A percentile compares a stretch with the other conserved stretches of the same genome.
phyloP scores from a whole-genome alignment of 2,888 invertebrate genomes.

The Tineola bisselliella region DNA sequence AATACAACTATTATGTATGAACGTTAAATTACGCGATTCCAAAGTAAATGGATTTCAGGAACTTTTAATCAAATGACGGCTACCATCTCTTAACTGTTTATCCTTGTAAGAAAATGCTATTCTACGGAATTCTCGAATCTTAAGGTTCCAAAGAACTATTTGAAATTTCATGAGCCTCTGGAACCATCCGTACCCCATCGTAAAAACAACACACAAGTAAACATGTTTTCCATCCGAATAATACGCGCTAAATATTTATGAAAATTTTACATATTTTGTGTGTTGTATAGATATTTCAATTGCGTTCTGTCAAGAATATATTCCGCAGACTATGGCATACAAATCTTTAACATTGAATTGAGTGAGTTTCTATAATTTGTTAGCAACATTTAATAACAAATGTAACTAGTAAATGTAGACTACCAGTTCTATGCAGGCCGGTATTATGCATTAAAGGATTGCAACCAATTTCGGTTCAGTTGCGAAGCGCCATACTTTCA shows the following conservation, averaged over 20 bases:
- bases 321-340: no score
- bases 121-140: no score
- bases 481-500: conserved; percentile 42
- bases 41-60: no score
- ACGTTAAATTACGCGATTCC: no score
- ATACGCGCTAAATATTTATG: not conserved
- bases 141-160: not conserved
- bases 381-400: not conserved
- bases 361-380: not conserved
- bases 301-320: no score
- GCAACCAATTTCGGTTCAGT: conserved; percentile 41
- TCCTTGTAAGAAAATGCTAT: no score
- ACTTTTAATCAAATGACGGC: no score
- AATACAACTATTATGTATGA: no score
- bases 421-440: not conserved
- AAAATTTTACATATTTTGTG: not conserved
- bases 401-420: not conserved
- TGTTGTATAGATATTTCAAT: not conserved
- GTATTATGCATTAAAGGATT: conserved; percentile 37
- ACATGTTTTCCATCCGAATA: not conserved
- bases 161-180: not conserved
- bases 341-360: no score
- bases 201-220: not conserved
- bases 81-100: no score
- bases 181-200: not conserved